Evolutionary conservation across 2,797 vertebrate genomes (phyloP), one percentile per base, ranked within the genome.

Genomic region (Megalops cyprinoides): DNA sequence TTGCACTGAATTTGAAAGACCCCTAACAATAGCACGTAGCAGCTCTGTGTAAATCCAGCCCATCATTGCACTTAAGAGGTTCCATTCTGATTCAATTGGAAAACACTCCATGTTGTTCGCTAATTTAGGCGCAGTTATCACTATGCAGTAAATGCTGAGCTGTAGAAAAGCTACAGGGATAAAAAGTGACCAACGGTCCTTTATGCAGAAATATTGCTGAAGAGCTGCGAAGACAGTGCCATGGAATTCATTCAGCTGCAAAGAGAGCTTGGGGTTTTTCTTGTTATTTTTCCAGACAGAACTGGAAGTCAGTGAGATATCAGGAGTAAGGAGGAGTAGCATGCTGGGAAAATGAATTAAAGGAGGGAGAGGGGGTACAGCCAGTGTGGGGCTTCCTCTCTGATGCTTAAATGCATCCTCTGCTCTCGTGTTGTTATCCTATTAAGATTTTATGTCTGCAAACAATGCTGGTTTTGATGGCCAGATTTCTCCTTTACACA

Each of bases 351-450:
- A 67, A 37, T 15, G 1, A 15, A 37, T 20, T 39, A 18, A 20
- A 67, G 10, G 4, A 4, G 46, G 46, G 46, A 10, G 4, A 10
- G 4, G 4, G 46, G 48, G 46, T 48, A 48, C 4, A n/a, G n/a
- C n/a, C n/a, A n/a, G n/a, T n/a, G n/a, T n/a, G n/a, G n/a, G n/a
- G n/a, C n/a, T 60, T 1, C 56, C 0, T 60, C 56, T 60, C 56
- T n/a, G 56, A n/a, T 60, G 83, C 76, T 89, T 90, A 46, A 42
- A 31, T 44, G 53, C 44, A 44, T 77, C 62, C 62, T 60, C 9
- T 23, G 34, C 25, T 62, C 56, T 28, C 31, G 8, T 55, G 74
- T n/a, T 12, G n/a, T 48, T 44, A 15, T 42, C 34, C 39, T 31
- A 62, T 60, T 78, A 78, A 78, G 76, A 78, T 46, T 23, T 46